These are phyloP conservation scores for Ochropacha duplaris DNA, from an alignment of 2,888 invertebrate genomes.

Conservation along the genomic window DNA sequence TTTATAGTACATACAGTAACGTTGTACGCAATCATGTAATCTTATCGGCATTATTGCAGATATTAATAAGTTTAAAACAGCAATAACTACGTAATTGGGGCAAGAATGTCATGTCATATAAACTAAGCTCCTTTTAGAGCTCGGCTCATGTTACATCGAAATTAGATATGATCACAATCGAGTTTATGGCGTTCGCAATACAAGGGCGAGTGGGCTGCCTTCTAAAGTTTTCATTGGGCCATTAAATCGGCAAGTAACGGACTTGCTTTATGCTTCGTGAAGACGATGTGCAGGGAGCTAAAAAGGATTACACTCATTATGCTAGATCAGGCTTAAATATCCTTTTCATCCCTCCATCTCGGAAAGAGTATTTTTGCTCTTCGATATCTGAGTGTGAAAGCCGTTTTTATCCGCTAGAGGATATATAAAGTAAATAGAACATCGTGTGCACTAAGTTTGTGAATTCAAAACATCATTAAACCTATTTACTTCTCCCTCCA, in stretches of 20 bases:
- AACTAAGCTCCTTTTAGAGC: slow-evolving; percentile 4
- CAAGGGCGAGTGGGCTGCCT: slow-evolving; percentile 6
- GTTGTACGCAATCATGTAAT: background rate
- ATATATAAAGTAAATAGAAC: no score
- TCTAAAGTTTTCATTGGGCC: slow-evolving; percentile 1
- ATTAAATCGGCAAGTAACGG: background rate
- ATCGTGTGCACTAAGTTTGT: no score
- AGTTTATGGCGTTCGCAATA: slow-evolving; percentile 4
- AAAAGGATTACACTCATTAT: background rate
- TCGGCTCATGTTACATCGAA: slow-evolving; percentile 5
- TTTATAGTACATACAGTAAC: background rate
- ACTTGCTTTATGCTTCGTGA: background rate
- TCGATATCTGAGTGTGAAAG: no score
- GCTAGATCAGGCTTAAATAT: background rate
- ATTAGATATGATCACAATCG: slow-evolving; percentile 8
- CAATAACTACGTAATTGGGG: slow-evolving; percentile 1
- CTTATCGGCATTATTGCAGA: background rate
- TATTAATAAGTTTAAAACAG: background rate
- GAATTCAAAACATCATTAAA: no score
- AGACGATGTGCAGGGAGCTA: background rate
- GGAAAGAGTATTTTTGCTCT: no score
- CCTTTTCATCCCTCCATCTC: no score
- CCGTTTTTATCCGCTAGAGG: no score
- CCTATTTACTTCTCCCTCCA: no score
- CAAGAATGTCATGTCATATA: slow-evolving; percentile 7